Conservation (phyloP, 1,140 invertebrate species). For the Hirudo medicinalis region DNA sequence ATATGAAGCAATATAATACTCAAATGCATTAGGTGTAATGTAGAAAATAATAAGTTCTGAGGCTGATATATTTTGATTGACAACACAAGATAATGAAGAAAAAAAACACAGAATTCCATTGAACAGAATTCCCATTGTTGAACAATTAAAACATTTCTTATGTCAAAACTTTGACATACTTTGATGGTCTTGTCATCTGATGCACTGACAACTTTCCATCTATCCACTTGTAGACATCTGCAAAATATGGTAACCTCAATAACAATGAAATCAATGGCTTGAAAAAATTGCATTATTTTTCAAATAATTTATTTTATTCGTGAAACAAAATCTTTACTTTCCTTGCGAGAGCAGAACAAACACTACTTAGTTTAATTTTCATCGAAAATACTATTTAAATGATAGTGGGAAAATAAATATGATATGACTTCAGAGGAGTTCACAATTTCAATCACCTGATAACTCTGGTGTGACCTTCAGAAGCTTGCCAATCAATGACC, state of each 20-base stretch:
- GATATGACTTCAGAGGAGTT: neutral
- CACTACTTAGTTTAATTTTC: too few relatives aligned
- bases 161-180: constrained; percentile 29
- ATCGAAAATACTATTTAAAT: neutral
- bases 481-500: constrained; percentile 48
- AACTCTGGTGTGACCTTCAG: constrained; percentile 47
- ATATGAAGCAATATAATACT: too few relatives aligned
- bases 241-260: constrained; percentile 19
- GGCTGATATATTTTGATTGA: neutral
- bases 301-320: too few relatives aligned
- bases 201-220: constrained; percentile 46
- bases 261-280: neutral
- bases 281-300: neutral
- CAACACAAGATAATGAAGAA: neutral
- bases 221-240: constrained; percentile 46
- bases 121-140: too few relatives aligned
- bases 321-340: too few relatives aligned
- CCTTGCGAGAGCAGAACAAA: too few relatives aligned
- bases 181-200: constrained; percentile 49
- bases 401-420: neutral
- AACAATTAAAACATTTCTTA: too few relatives aligned
- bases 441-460: constrained; percentile 31
- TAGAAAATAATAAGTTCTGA: neutral
- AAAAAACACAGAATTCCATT: too few relatives aligned
- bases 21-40: neutral